Evolutionary conservation across 2,113 vertebrate genomes (phyloP), one percentile per base, ranked within the genome.

Genomic region (Sinocyclocheilus rhinocerous): DNA sequence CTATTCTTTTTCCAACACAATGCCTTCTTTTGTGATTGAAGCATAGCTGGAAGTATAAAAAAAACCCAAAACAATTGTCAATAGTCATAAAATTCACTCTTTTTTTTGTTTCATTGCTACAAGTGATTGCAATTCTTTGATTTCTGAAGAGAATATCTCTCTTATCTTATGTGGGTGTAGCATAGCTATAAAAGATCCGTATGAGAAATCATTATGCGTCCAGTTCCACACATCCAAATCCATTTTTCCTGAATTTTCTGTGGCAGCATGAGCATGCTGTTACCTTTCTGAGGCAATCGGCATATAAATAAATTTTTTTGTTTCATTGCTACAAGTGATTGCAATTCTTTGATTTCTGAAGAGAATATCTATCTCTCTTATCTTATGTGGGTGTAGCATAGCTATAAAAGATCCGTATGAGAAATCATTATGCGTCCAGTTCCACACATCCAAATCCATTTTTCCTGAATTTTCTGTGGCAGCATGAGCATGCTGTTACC

Each of bases 51-150:
- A 55, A 20, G 26, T 5, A 55, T 20, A 13, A 5, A 59, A 29
- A 15, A 42, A n/a, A n/a, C n/a, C n/a, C n/a, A n/a, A n/a, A 48
- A 55, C 16, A 55, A 55, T 55, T 45, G n/a, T 67, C 39, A 12
- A 42, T 18, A 9, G 57, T 81, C 57, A 42, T 4, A 10, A 4
- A 81, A 48, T 48, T 73, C 20, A n/a, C 36, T 72, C 9, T 11
- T 72, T n/a, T 72, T 72, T 73, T 72, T 72, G 67, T 72, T 73
- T 73, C 36, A 22, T 20, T 42, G 69, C 69, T 59, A 79, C 76
- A 78, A 59, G 20, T 73, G 36, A 61, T 24, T 13, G 18, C 36
- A 20, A 67, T 67, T 13, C 4, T 67, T 45, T 42, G n/a, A 48
- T 42, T 63, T 63, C 36, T 24, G 22, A 80, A 42, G 20, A 80